Evolutionary conservation across 2,888 invertebrate species (phyloP), one percentile per base, ranked within the genome.

Genomic region (Lysandra coridon): DNA sequence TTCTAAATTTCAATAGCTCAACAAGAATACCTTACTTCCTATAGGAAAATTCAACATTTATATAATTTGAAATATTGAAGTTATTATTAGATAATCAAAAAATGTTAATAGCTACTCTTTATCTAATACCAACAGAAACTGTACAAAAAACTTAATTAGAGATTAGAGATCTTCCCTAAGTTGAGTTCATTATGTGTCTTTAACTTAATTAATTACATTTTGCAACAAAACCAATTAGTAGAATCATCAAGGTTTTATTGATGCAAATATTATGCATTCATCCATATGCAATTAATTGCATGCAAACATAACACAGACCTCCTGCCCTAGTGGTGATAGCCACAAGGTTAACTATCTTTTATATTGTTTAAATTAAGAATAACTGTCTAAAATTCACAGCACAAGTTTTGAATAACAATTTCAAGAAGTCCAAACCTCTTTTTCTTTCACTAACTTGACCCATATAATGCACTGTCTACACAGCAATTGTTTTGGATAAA

Each of bases 231-330:
- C 64, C 69, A 69, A 37, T 69, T 69, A 69, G 69, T 37, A 30
- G 14, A 69, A 37, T 69, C 23, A 37, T 33, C 33, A 69, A 37
- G 33, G 37, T 69, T 37, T 4, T 33, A 69, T 37, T 4, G 69
- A 37, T 69, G 69, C 69, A 69, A 69, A 69, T 74, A 44, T 74
- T 74, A 74, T 74, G 23, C 44, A 44, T 74, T 74, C 74, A 74
- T 74, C 44, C 40, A 44, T 74, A 44, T 44, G 44, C 74, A 74
- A 74, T 74, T 74, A 74, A 44, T 44, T 74, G 40, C 40, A 44
- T 40, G 73, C 44, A 74, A 74, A 44, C 74, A 74, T 74, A n/a
- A 74, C 74, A 74, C 44, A 44, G 74, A 74, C 74, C 44, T 74
- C 73, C 44, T 44, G 44, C n/a, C 73, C 73, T 74, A 40, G 44